Base-by-base conservation (phyloP, 2,797 vertebrate genomes). In the Apogon hyalosoma region DNA sequence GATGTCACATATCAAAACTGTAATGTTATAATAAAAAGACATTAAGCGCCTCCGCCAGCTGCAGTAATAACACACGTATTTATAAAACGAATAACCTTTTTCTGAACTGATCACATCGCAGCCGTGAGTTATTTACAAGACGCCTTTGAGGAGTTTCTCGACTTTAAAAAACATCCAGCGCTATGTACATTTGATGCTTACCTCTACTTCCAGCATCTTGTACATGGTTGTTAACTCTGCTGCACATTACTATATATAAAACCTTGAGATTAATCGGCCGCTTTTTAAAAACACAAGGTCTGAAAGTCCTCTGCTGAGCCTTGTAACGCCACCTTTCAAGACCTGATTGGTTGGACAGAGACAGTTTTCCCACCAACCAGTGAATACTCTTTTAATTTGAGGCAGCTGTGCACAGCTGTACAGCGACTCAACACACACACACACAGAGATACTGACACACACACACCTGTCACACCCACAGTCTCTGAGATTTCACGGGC, bases 321-420 rank as follows among this genome's bases (percentile, higher is more conserved):
- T 18, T 11, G 11, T 2, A 9, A 28, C 50, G 59, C 40, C 39
- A 18, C 36, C 39, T 62, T 5, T 50, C 14, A 18, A 21, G 42
- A 71, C 9, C 24, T 3, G 60, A 63, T n/a, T 13, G 9, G 43
- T 33, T 15, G 36, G 9, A 59, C 33, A 36, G 19, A 47, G 16
- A 0, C 14, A 63, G 14, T 41, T 69, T 81, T 83, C 75, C 74
- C 75, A 87, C 46, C 78, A 73, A 46, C 71, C 63, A 38, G 56
- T 36, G 28, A 36, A 15, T 54, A 7, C 24, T 38, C 16, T 49
- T 1, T 11, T 82, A 88, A 91, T 46, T 68, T 83, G 55, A 60
- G 52, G 56, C 88, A 87, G 87, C 84, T 89, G 86, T 87, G 66
- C 79, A 65, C 80, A 87, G 73, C 80, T 87, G 86, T 48, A 21